Conservation (phyloP, 1,140 invertebrate genomes). For the Dendroctonus ponderosae region DNA sequence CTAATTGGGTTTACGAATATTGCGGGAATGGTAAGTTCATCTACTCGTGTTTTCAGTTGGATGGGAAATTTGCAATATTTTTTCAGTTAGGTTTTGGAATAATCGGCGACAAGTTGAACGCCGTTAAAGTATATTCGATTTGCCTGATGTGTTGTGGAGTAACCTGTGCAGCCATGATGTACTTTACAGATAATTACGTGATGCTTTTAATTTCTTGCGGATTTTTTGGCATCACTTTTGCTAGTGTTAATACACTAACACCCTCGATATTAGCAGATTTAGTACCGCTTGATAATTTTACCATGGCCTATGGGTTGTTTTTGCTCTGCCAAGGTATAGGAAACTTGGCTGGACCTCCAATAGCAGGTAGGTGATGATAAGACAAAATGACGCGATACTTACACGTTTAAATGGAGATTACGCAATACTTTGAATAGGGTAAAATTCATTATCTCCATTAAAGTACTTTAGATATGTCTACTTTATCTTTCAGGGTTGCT, state of each 20-base stretch:
- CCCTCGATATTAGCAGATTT: slow-evolving; percentile 81
- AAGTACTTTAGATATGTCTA: not conserved
- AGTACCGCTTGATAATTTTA: slow-evolving; percentile 77
- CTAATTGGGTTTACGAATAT: slow-evolving; percentile 86
- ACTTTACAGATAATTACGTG: slow-evolving; percentile 62
- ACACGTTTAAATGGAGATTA: not conserved
- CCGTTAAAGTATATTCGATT: slow-evolving; percentile 74
- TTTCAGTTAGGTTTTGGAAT: slow-evolving; percentile 78
- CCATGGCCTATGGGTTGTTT: slow-evolving; percentile 84
- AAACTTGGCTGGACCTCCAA: slow-evolving; percentile 60
- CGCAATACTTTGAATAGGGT: not conserved
- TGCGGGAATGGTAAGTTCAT: slow-evolving; percentile 72
- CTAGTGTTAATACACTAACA: slow-evolving; percentile 83
- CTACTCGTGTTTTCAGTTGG: not conserved
- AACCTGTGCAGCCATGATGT: slow-evolving; percentile 67
- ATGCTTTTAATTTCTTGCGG: slow-evolving; percentile 59
- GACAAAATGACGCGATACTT: too few species aligned
- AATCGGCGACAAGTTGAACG: slow-evolving; percentile 85
- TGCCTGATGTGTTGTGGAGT: slow-evolving; percentile 76
- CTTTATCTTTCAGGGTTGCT: slow-evolving; percentile 30
- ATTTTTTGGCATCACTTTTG: slow-evolving; percentile 80
- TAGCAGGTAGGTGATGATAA: slow-evolving; percentile 53
- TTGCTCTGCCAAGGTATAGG: slow-evolving; percentile 80
- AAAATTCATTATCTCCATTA: slow-evolving; percentile 5
- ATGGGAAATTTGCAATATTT: not conserved